phyloP scores from a whole-genome alignment of 2,113 vertebrate genomes.

The Labeo rohita region DNA sequence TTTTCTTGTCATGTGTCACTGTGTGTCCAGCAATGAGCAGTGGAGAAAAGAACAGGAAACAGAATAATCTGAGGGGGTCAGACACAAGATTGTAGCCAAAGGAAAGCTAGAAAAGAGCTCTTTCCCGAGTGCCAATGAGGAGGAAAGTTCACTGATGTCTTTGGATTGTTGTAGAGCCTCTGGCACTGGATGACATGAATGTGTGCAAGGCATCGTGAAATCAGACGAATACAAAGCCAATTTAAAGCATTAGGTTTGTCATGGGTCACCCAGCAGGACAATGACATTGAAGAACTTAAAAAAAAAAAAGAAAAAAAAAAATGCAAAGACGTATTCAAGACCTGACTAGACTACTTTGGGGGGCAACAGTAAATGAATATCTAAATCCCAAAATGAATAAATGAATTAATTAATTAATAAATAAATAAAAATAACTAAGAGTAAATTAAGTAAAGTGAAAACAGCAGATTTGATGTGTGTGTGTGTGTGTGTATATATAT shows the following conservation, averaged over 20 bases:
- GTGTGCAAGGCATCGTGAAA: conserved; percentile 37
- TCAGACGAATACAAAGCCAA: conserved; percentile 30
- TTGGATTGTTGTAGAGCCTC: conserved; percentile 21
- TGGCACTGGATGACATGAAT: conserved; percentile 26
- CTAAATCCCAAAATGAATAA: no score
- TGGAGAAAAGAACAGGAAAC: not conserved
- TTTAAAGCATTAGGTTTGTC: conserved; percentile 29
- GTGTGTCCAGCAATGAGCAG: not conserved
- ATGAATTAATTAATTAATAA: no score
- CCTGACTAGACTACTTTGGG: not conserved
- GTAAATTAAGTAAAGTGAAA: no score
- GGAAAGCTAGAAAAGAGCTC: not conserved
- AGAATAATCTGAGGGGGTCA: not conserved
- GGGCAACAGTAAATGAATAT: not conserved
- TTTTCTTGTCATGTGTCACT: conserved; percentile 1
- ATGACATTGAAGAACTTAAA: not conserved
- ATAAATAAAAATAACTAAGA: no score
- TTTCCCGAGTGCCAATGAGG: not conserved
- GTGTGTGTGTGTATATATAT: no score
- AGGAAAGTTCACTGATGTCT: conserved; percentile 30
- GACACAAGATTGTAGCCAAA: conserved; percentile 19
- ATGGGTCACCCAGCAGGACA: not conserved
- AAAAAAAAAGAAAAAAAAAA: not conserved
- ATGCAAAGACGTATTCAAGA: not conserved
- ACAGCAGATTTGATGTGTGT: no score